Conservation (phyloP, 2,888 invertebrate genomes). For the Plebejus melissa region DNA sequence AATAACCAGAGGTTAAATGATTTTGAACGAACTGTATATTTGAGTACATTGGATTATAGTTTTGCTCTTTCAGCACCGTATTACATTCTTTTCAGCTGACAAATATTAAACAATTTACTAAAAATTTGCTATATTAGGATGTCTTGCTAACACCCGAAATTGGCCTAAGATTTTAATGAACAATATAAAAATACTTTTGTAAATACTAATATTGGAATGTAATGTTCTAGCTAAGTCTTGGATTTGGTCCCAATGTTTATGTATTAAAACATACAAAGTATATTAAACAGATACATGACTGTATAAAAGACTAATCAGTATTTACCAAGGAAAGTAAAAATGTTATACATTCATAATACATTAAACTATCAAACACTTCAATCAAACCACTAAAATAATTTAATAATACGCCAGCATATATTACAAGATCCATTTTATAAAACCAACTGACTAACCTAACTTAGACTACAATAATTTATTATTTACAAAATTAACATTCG, state of each 20-base stretch:
- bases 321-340: conserved; percentile 61
- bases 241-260: neutral
- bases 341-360: conserved; percentile 31
- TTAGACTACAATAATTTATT: conserved; percentile 63
- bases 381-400: conserved; percentile 62
- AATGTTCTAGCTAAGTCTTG: neutral
- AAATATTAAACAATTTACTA: neutral
- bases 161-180: conserved; percentile 6
- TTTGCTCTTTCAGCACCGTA: neutral
- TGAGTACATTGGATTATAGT: conserved; percentile 51
- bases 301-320: neutral
- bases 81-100: neutral
- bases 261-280: conserved; percentile 10
- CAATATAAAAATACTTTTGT: conserved; percentile 22
- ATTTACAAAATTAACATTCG: conserved; percentile 66
- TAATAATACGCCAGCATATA: conserved; percentile 54
- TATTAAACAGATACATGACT: neutral
- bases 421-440: conserved; percentile 35
- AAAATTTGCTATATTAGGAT: neutral
- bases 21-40: conserved; percentile 34
- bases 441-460: conserved; percentile 58
- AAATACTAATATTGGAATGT: neutral
- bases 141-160: neutral
- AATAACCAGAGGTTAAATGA: neutral
- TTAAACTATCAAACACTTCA: conserved; percentile 58